Evolutionary conservation across 2,888 invertebrate genomes (phyloP), one percentile per base, ranked within the genome.

Genomic region (Tipula vernalis): DNA sequence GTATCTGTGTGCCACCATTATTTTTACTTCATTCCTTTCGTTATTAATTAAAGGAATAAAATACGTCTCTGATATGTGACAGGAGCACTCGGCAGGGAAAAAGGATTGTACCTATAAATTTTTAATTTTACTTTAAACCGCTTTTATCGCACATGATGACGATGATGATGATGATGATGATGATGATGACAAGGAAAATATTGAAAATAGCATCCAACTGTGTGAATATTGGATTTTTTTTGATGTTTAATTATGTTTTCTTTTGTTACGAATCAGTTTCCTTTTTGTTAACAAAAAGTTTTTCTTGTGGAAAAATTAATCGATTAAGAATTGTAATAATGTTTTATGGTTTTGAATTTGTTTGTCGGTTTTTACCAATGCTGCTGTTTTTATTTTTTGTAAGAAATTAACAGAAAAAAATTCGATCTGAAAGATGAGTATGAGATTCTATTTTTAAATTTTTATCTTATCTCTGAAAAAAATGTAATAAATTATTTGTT

Each of bases 251-350:
- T 71, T 71, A 18, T 10, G 28, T 71, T 71, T 71, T 71, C 71
- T 71, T 71, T 71, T 71, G 71, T 71, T 71, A 71, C 71, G 71
- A 28, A 28, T 71, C 15, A 28, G 28, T 15, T 51, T 51, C 15
- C 15, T 51, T 51, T 15, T 15, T 71, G 18, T 10, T 28, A 28
- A 18, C 71, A 28, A 28, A 71, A 71, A 71, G 71, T 71, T 71
- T 71, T 71, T 71, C 71, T 71, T 71, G 28, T 28, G 71, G 71
- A 71, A 71, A 71, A 71, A 71, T 71, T 71, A 71, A 71, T 71
- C 71, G 71, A 71, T 71, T 71, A 71, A 71, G 71, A 71, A 71
- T 71, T 71, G 71, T 71, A 71, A 71, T 71, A 71, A 71, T 71
- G 71, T 71, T 71, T 71, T 71, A 71, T 71, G 71, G 71, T 71